These are phyloP conservation scores for Nasonia oneida DNA, from an alignment of 2,888 invertebrate species.

Conservation along the genomic window DNA sequence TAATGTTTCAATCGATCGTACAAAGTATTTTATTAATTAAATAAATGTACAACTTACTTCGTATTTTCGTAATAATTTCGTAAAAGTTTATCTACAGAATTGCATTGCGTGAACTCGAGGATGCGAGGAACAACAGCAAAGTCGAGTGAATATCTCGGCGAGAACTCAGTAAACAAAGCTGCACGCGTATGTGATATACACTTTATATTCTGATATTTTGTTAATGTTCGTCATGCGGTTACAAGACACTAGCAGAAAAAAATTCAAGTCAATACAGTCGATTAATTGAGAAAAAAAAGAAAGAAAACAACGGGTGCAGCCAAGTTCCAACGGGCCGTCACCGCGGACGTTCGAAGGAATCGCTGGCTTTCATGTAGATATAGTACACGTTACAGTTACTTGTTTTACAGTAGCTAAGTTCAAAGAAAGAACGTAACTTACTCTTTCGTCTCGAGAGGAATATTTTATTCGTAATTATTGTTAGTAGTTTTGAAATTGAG, in stretches of 20 bases:
- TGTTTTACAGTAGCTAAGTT: background rate
- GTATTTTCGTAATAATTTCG: background rate
- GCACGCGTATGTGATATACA: constrained; percentile 53
- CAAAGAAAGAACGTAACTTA: background rate
- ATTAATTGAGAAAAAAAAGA: constrained; percentile 71
- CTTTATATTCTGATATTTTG: constrained; percentile 54
- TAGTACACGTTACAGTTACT: constrained; percentile 2
- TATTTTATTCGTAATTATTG: background rate
- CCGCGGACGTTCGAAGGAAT: constrained; percentile 64
- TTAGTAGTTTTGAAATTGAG: background rate
- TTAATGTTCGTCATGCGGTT: constrained; percentile 75
- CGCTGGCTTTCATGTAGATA: constrained; percentile 50
- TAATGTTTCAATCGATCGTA: background rate
- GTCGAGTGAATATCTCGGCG: constrained; percentile 30
- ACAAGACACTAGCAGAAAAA: constrained; percentile 74
- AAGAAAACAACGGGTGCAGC: constrained; percentile 70
- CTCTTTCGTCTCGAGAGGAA: background rate
- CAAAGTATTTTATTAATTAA: background rate
- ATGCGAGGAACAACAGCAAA: background rate
- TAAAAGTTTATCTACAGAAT: background rate
- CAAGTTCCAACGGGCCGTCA: constrained; percentile 67
- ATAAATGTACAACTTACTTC: background rate
- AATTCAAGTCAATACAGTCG: constrained; percentile 72
- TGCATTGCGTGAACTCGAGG: background rate
- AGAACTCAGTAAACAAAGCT: constrained; percentile 61